A percentile compares a stretch with the other conserved stretches of the same genome.
These are phyloP conservation scores for Rhingia campestris DNA, from an alignment of 2,888 invertebrate species.

Conservation along the genomic window DNA sequence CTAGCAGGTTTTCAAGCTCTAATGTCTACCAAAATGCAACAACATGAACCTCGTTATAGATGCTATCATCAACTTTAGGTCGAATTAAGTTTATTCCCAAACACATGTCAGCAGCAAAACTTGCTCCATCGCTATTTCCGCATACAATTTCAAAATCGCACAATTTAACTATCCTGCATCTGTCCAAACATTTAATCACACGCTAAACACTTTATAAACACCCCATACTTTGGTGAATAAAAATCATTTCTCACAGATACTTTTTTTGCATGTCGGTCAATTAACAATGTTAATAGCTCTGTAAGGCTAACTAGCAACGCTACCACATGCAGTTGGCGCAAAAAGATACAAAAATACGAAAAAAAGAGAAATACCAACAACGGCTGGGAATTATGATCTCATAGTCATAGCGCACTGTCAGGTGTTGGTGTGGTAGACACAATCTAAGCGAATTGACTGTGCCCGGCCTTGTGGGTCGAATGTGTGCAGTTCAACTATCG, in stretches of 20 bases:
- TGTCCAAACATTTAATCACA: conserved; percentile 49
- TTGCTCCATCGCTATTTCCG: conserved; percentile 5
- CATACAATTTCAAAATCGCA: conserved; percentile 19
- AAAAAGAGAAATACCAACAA: conserved; percentile 20
- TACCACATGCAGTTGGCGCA: conserved; percentile 22
- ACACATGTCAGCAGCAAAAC: no score
- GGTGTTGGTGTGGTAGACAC: conserved; percentile 28
- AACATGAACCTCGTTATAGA: no score
- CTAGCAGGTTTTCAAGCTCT: no score
- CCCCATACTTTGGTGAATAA: conserved; percentile 27
- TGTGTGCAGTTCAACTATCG: conserved; percentile 57
- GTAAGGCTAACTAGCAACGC: conserved; percentile 54
- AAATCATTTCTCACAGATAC: conserved; percentile 61
- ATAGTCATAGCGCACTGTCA: conserved; percentile 57
- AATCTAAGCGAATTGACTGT: conserved; percentile 3
- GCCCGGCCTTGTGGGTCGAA: conserved; percentile 62
- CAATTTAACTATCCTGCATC: conserved; percentile 33
- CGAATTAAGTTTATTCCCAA: no score
- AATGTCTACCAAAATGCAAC: no score
- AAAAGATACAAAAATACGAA: not conserved
- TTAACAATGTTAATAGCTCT: conserved; percentile 67
- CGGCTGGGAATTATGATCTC: conserved; percentile 64
- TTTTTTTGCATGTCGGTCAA: conserved; percentile 65
- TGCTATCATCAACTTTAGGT: no score
- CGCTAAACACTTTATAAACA: conserved; percentile 57